A percentile compares a stretch with the other conserved stretches of the same genome.
Evolutionary conservation across 2,797 vertebrate genomes (phyloP).

Genomic region (Holocentrus rufus): DNA sequence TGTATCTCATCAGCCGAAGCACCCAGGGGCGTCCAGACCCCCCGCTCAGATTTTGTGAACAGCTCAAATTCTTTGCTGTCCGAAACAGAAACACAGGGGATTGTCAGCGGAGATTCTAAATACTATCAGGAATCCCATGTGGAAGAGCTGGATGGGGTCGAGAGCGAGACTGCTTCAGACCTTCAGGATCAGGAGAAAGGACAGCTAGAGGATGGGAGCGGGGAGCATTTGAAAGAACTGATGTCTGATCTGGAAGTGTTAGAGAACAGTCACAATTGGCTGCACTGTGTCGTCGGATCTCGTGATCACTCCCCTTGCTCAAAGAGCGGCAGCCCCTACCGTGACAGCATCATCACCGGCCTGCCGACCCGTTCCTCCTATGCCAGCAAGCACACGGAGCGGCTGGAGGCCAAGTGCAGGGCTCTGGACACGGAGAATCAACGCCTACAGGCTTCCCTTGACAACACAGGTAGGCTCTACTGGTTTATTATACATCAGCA

Average conservation of each 20-base stretch:
- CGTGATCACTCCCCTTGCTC: conserved; percentile 70
- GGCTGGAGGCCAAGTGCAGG: conserved; percentile 91
- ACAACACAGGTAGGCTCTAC: conserved; percentile 81
- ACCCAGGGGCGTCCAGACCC: conserved; percentile 14
- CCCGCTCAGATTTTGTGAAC: conserved; percentile 22
- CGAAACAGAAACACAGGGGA: conserved; percentile 8
- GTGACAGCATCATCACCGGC: conserved; percentile 60
- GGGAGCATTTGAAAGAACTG: conserved; percentile 73
- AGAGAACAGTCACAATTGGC: conserved; percentile 85
- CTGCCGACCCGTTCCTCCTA: conserved; percentile 85
- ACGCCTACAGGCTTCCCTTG: conserved; percentile 88
- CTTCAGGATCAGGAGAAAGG: conserved; percentile 85
- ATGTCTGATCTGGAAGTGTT: conserved; percentile 87
- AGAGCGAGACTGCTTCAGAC: conserved; percentile 81
- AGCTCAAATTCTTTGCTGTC: neutral
- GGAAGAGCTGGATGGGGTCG: conserved; percentile 77
- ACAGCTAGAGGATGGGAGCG: conserved; percentile 81
- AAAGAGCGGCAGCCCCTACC: conserved; percentile 74
- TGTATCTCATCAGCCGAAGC: conserved; percentile 32
- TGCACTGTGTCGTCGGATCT: conserved; percentile 76
- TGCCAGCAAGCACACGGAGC: conserved; percentile 87
- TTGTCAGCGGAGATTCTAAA: conserved; percentile 61
- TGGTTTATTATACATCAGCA: neutral
- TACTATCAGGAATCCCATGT: conserved; percentile 76
- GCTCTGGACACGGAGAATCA: conserved; percentile 90